These are phyloP conservation scores for Parnassius apollo DNA, from an alignment of 2,888 invertebrate genomes.

Conservation along the genomic window DNA sequence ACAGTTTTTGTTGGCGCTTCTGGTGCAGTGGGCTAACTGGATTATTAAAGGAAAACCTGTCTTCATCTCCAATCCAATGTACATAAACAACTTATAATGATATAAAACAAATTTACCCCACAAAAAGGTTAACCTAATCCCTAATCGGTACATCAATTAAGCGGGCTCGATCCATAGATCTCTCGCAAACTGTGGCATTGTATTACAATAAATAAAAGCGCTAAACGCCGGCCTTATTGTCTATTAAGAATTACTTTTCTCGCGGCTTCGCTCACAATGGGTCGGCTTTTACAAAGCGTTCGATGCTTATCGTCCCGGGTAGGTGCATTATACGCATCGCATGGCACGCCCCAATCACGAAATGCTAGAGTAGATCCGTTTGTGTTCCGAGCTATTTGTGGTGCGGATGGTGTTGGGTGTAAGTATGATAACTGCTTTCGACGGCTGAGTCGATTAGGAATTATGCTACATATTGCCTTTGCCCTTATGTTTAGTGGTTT, in stretches of 20 bases:
- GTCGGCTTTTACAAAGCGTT: constrained; percentile 68
- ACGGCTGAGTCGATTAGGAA: constrained; percentile 20
- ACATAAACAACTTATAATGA: too few species aligned
- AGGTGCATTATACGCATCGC: constrained; percentile 69
- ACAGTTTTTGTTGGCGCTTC: too few species aligned
- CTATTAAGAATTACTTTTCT: constrained; percentile 79
- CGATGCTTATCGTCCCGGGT: constrained; percentile 66
- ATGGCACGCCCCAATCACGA: constrained; percentile 71
- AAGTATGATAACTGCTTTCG: constrained; percentile 11
- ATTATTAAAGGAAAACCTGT: too few species aligned
- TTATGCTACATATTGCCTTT: constrained; percentile 12
- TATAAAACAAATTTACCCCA: too few species aligned
- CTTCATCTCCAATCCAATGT: too few species aligned
- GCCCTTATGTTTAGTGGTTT: not conserved
- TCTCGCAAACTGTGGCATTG: constrained; percentile 63
- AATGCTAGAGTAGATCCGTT: constrained; percentile 66
- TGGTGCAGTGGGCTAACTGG: too few species aligned
- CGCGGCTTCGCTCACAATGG: constrained; percentile 64
- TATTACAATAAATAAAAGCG: constrained; percentile 75
- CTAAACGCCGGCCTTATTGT: constrained; percentile 74
- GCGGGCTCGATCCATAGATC: constrained; percentile 52
- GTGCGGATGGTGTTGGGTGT: constrained; percentile 32
- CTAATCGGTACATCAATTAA: constrained; percentile 25
- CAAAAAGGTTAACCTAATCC: constrained; percentile 6
- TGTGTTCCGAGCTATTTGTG: constrained; percentile 51